Conservation (phyloP, 2,113 vertebrate species). For the Tenrec ecaudatus region DNA sequence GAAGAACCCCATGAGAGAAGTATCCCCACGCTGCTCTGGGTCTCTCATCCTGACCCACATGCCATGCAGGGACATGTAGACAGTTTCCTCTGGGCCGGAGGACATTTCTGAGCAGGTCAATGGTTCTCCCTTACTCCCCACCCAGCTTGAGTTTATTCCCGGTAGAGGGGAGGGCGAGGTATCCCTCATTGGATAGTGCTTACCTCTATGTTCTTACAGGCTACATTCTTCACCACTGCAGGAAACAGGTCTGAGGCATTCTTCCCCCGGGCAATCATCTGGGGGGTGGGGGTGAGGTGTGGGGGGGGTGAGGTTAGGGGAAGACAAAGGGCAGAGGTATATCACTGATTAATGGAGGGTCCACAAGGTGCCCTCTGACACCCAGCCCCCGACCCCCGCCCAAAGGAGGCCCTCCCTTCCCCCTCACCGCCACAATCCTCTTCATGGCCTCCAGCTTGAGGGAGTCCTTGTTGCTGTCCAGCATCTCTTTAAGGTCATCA, state of each 20-base stretch:
- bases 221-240: conserved; percentile 98
- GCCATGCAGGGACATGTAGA: background rate
- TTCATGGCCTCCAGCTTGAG: conserved; percentile 99
- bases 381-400: background rate
- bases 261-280: conserved; percentile 99
- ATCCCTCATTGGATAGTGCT: background rate
- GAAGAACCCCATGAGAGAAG: background rate
- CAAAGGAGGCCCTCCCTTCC: accelerated
- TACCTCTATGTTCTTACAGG: conserved; percentile 99
- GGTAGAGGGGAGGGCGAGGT: background rate
- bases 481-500: conserved; percentile 98
- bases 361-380: background rate
- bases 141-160: background rate
- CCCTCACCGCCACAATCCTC: conserved; percentile 96
- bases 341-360: background rate
- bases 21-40: background rate
- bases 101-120: background rate
- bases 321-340: background rate
- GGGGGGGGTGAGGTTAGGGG: background rate
- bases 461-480: conserved; percentile 99
- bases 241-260: conserved; percentile 98
- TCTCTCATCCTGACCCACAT: background rate
- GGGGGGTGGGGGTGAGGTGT: background rate
- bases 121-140: background rate
- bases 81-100: background rate